Percentiles rank a stretch among this genome's conserved stretches.
These are phyloP conservation scores for Rhopalosiphum padi DNA, from an alignment of 1,140 invertebrate species.

Conservation along the genomic window DNA sequence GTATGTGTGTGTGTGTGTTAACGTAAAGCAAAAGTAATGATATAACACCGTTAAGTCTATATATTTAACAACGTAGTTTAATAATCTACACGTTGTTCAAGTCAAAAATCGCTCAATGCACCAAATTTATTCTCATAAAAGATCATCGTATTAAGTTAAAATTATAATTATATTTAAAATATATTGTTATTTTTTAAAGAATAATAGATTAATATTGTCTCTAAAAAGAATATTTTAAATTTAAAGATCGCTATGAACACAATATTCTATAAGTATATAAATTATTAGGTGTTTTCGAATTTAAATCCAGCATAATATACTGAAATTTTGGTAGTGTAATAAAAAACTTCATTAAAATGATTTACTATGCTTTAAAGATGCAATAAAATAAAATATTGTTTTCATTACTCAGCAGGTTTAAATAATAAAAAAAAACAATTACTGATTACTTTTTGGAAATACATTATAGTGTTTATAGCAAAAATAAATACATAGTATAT, in stretches of 20 bases:
- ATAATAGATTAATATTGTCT: too few species aligned
- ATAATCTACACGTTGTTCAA: not conserved
- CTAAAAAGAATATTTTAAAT: not conserved
- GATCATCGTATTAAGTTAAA: not conserved
- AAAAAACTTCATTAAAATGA: constrained; percentile 6
- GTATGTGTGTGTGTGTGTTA: not conserved
- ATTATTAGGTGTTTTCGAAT: not conserved
- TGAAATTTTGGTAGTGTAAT: not conserved
- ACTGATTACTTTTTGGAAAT: not conserved
- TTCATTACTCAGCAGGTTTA: not conserved
- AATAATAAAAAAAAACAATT: not conserved
- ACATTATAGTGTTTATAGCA: not conserved
- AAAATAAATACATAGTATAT: not conserved
- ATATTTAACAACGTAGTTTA: not conserved
- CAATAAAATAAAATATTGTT: not conserved
- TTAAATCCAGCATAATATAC: not conserved
- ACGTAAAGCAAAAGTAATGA: not conserved
- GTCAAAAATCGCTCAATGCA: not conserved
- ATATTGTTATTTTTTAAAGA: not conserved
- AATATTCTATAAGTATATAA: not conserved
- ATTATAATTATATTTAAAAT: not conserved
- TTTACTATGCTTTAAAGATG: constrained; percentile 8
- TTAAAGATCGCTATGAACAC: not conserved
- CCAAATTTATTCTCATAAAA: not conserved
- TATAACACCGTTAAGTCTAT: not conserved